phyloP scores from a whole-genome alignment of 2,888 invertebrate genomes.

The Tetranychus piercei region DNA sequence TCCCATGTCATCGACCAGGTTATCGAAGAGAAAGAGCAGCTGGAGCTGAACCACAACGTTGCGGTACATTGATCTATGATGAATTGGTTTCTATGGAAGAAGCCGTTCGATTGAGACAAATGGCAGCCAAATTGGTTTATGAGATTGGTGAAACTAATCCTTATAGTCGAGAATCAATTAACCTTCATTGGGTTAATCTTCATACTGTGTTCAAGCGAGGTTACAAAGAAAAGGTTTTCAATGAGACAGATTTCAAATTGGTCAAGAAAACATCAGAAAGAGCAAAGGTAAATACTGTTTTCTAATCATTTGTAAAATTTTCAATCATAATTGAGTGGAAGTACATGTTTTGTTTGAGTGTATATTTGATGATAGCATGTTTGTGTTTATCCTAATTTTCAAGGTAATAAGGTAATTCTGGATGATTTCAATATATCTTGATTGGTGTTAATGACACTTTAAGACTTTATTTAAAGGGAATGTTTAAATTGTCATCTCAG shows the following conservation, averaged over 20 bases:
- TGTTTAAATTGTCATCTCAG: neutral
- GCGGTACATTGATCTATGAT: constrained; percentile 12
- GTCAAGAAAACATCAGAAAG: constrained; percentile 5
- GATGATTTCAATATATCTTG: no score
- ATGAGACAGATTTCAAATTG: constrained; percentile 9
- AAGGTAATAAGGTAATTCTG: neutral
- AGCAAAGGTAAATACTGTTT: neutral
- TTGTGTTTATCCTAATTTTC: neutral
- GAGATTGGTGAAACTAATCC: constrained; percentile 4
- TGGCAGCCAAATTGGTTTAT: neutral
- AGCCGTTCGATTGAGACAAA: constrained; percentile 2
- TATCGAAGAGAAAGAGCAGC: constrained; percentile 2
- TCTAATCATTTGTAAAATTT: neutral
- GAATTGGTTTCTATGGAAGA: neutral
- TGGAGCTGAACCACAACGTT: neutral
- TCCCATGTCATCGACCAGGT: neutral
- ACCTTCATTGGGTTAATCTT: constrained; percentile 10
- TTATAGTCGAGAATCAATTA: constrained; percentile 9
- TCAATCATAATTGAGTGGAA: no score
- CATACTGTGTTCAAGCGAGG: constrained; percentile 9
- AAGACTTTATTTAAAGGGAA: neutral
- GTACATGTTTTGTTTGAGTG: no score
- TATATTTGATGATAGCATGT: no score
- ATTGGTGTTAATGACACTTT: no score
- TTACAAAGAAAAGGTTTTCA: neutral